phyloP scores from a whole-genome alignment of 2,113 vertebrate species.

The Turdus rufiventris region DNA sequence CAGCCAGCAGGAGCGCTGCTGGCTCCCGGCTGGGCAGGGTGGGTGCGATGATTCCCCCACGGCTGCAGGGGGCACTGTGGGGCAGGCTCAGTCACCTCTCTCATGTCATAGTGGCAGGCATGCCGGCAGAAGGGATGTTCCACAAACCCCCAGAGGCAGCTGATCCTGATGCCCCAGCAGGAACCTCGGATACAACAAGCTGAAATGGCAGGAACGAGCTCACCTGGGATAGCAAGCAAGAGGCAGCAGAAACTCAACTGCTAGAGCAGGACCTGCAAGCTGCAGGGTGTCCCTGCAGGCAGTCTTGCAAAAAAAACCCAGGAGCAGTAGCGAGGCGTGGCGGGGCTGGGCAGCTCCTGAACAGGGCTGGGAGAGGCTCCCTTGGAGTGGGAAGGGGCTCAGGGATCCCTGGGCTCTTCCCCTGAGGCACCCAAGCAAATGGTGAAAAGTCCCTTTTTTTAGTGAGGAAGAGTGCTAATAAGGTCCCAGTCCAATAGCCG shows the following conservation, averaged over 20 bases:
- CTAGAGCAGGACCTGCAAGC: not conserved
- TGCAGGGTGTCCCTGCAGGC: rapidly evolving
- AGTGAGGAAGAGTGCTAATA: not conserved
- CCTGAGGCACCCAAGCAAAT: not conserved
- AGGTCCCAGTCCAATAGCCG: not conserved
- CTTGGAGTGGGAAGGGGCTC: not conserved
- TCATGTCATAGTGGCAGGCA: not conserved
- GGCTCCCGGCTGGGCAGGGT: not conserved
- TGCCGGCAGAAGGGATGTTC: not conserved
- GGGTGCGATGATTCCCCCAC: no score
- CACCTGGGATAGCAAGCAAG: not conserved
- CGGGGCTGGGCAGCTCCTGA: not conserved
- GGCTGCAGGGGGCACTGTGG: not conserved
- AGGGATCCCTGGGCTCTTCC: not conserved
- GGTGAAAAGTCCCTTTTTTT: not conserved
- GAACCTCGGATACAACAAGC: not conserved
- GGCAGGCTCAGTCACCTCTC: rapidly evolving
- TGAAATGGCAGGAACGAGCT: not conserved
- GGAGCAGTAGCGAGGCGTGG: not conserved
- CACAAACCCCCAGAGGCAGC: not conserved
- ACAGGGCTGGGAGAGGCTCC: not conserved
- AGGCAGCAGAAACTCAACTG: not conserved
- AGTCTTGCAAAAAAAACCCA: not conserved
- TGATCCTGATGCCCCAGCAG: not conserved
- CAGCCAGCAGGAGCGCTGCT: not conserved